phyloP scores from a whole-genome alignment of 2,797 vertebrate species.

The Phyllotis vaccarum region DNA sequence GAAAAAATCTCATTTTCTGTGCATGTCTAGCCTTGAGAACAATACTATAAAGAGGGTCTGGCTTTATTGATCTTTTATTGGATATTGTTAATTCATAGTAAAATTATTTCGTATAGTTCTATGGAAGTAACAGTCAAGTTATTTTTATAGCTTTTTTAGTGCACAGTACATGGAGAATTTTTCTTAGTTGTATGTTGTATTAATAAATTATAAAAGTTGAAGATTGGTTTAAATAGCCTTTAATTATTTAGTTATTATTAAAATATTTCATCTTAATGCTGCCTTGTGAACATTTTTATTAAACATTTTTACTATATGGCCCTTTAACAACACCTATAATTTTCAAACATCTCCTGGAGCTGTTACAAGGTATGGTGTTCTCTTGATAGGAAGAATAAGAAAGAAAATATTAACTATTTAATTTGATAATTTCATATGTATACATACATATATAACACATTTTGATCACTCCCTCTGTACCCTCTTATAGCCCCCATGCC shows the following conservation, averaged over 20 bases:
- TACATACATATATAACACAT: not conserved
- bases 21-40: not conserved
- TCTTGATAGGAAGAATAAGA: not conserved
- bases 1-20: conserved; percentile 20
- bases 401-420: not conserved
- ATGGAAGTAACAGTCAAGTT: not conserved
- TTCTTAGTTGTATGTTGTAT: not conserved
- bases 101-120: not conserved
- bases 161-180: not conserved
- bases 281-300: too few relatives aligned
- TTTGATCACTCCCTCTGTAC: not conserved
- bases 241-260: not conserved
- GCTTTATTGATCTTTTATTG: not conserved
- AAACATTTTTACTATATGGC: conserved; percentile 5
- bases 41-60: not conserved
- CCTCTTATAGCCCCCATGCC: not conserved
- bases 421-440: not conserved
- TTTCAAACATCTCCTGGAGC: not conserved
- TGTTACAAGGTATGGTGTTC: not conserved
- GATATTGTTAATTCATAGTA: not conserved
- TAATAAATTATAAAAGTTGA: conserved; percentile 20
- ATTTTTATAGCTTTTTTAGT: not conserved
- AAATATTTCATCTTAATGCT: not conserved
- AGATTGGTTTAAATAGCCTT: not conserved
- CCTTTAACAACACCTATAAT: conserved; percentile 11